These are phyloP conservation scores for Elysia chlorotica DNA, from an alignment of 1,140 invertebrate species.

Conservation along the genomic window DNA sequence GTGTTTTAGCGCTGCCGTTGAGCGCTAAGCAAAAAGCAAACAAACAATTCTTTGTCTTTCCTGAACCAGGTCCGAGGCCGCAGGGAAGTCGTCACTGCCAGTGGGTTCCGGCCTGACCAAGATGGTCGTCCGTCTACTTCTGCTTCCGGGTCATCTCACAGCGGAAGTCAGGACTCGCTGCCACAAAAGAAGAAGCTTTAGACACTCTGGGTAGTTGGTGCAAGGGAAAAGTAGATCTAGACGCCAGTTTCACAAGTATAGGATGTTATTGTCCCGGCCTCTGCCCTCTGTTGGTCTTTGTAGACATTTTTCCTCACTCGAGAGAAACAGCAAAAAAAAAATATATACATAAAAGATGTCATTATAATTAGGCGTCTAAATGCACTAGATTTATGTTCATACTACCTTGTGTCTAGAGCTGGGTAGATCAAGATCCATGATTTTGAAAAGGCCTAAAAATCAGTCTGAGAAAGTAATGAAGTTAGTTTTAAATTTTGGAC, in stretches of 20 bases:
- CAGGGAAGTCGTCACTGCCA: conserved; percentile 23
- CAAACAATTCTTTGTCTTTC: neutral
- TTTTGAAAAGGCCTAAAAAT: too few species aligned
- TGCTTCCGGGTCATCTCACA: neutral
- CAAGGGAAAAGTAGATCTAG: neutral
- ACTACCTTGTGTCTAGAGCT: neutral
- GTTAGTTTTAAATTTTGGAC: too few species aligned
- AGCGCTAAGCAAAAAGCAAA: too few species aligned
- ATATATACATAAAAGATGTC: too few species aligned
- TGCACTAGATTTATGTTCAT: neutral
- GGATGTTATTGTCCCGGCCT: neutral
- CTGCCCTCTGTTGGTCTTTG: too few species aligned
- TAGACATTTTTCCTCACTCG: too few species aligned
- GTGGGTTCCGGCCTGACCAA: conserved; percentile 22
- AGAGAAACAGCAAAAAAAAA: neutral
- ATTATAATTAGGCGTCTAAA: too few species aligned
- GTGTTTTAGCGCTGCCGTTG: neutral
- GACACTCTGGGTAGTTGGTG: neutral
- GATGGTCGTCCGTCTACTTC: conserved; percentile 8
- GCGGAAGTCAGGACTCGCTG: neutral
- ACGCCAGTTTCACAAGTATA: neutral
- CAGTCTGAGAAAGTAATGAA: too few species aligned
- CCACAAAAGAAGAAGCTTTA: neutral
- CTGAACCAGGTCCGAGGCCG: conserved; percentile 21
- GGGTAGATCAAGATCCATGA: too few species aligned